Percentiles rank a stretch among this genome's conserved stretches.
These are phyloP conservation scores for Nomada lathburiana DNA, from an alignment of 2,888 invertebrate species.

Conservation along the genomic window DNA sequence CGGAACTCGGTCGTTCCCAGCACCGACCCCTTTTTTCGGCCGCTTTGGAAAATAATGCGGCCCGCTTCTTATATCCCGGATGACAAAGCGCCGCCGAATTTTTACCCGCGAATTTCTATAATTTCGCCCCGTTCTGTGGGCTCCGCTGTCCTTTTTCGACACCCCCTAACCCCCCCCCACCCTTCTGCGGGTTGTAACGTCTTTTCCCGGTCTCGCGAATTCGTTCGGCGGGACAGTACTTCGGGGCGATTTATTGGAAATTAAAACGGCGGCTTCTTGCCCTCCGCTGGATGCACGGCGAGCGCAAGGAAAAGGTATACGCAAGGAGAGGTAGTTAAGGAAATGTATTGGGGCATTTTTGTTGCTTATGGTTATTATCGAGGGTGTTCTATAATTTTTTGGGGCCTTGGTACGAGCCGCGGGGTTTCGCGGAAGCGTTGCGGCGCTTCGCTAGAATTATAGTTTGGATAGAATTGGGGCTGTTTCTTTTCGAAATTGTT, in stretches of 20 bases:
- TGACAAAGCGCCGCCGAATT: slow-evolving; percentile 59
- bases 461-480: not conserved
- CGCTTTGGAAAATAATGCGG: slow-evolving; percentile 61
- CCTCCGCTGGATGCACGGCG: not conserved
- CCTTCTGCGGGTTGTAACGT: not conserved
- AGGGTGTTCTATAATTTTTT: not conserved
- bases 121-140: slow-evolving; percentile 15
- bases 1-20: slow-evolving; percentile 9
- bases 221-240: slow-evolving; percentile 10
- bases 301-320: not conserved
- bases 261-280: slow-evolving; percentile 30
- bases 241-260: slow-evolving; percentile 45
- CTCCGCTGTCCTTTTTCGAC: not conserved
- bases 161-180: no score
- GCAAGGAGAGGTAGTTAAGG: not conserved
- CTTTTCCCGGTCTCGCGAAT: slow-evolving; percentile 6
- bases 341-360: not conserved
- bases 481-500: no score
- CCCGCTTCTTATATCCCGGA: slow-evolving; percentile 40
- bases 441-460: not conserved
- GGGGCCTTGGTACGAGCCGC: not conserved
- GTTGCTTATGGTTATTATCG: not conserved
- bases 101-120: slow-evolving; percentile 47
- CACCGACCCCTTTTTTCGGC: slow-evolving; percentile 36
- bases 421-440: not conserved